Base-by-base conservation (phyloP, 1,140 invertebrate genomes). In the Stegodyphus dumicola region DNA sequence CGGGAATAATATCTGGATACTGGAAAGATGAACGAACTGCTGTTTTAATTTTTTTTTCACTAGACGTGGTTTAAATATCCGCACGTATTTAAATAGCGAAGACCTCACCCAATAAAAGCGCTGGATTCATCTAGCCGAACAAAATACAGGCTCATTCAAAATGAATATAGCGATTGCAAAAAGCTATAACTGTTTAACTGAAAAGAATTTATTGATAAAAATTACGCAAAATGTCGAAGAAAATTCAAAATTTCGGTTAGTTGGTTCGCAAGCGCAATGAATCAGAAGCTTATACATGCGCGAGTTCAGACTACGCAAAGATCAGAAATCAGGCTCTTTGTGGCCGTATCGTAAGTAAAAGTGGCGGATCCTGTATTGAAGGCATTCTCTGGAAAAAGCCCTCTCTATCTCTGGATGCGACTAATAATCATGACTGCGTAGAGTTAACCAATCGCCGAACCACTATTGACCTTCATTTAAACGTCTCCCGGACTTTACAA, bases 181-280 rank as follows among this genome's bases (percentile, higher is more conserved):
- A 1, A 33, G 33, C 33, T 33, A 33, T 33, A 33, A 33, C 33
- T 33, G 33, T 33, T 33, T 33, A 33, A 33, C 3, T 33, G 33
- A 33, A 33, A 33, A 33, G 33, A 33, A 33, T 49, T 71, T 49
- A 48, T 71, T 11, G 33, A 52, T 71, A 51, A 71, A 13, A 71
- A 49, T 52, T 18, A 51, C 69, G 51, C 5, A 71, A n/a, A 71
- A 51, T 71, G 33, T 71, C 51, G 33, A 51, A 6, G 13, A 48
- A 71, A 71, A 6, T 71, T 48, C 69, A 71, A 71, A 71, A 71
- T 71, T 71, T 71, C 33, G 48, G 48, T 51, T 71, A 48, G 3
- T 13, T 71, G 51, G 6, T 7, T 10, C 33, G 6, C 33, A 51
- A 10, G 33, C 3, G 33, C 11, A 13, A 51, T 52, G 56, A 60